Evolutionary conservation across 2,797 vertebrate species (phyloP).

Genomic region (Neoniphon sammara): DNA sequence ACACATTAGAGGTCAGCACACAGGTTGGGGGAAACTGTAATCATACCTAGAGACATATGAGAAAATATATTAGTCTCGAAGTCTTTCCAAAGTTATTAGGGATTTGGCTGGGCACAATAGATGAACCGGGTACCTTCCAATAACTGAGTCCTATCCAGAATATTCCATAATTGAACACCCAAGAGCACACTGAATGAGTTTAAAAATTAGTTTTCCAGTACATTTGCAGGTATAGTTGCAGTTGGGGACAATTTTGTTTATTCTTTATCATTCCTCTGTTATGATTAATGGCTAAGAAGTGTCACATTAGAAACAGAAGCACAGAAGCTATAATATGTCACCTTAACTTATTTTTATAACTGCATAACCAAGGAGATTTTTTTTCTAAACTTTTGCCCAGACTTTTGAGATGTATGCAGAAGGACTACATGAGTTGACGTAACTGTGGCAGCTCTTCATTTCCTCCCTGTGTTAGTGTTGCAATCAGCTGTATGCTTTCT

Average conservation of each 20-base stretch:
- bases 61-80: slow-evolving; percentile 11
- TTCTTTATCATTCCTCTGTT: neutral
- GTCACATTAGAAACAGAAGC: slow-evolving; percentile 3
- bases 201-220: slow-evolving; percentile 5
- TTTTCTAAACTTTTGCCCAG: neutral
- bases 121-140: slow-evolving; percentile 4
- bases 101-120: slow-evolving; percentile 16
- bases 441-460: neutral
- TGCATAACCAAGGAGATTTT: neutral
- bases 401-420: neutral
- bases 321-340: neutral
- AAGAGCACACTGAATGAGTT: neutral
- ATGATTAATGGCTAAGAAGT: slow-evolving; percentile 22
- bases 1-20: slow-evolving; percentile 32
- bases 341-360: neutral
- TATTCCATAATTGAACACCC: neutral
- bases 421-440: neutral
- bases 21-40: slow-evolving; percentile 1
- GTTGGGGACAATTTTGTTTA: slow-evolving; percentile 9
- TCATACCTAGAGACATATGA: neutral
- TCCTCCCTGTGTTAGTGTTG: neutral
- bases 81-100: slow-evolving; percentile 7
- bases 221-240: slow-evolving; percentile 2
- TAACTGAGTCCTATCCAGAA: neutral
- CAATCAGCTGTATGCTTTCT: too few species aligned